These are phyloP conservation scores for Trimorus sp. DNA, from an alignment of 2,888 invertebrate species.

Conservation along the genomic window DNA sequence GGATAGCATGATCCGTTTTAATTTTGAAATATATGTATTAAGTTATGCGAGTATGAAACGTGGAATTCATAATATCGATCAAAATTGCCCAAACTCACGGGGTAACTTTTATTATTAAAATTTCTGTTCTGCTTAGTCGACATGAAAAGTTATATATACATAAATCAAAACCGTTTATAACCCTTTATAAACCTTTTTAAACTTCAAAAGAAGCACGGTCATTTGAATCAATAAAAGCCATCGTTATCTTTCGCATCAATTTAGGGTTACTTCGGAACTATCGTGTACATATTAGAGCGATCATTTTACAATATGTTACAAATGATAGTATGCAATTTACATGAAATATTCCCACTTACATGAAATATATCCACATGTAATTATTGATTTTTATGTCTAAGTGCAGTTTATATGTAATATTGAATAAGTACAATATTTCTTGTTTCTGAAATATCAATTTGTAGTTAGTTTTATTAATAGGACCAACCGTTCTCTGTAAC, in stretches of 20 bases:
- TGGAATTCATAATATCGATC: slow-evolving; percentile 54
- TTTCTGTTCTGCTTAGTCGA: slow-evolving; percentile 47
- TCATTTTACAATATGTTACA: slow-evolving; percentile 38
- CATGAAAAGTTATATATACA: slow-evolving; percentile 39
- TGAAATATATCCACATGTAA: slow-evolving; percentile 16
- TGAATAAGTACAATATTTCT: slow-evolving; percentile 19
- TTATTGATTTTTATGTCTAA: slow-evolving; percentile 9
- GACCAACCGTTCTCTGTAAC: not conserved
- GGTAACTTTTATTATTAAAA: slow-evolving; percentile 53
- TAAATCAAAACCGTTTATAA: slow-evolving; percentile 42
- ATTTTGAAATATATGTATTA: slow-evolving; percentile 53
- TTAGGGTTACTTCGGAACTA: not conserved
- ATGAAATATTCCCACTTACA: too few species aligned
- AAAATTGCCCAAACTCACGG: slow-evolving; percentile 43
- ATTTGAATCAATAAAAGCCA: slow-evolving; percentile 33
- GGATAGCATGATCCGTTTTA: slow-evolving; percentile 35
- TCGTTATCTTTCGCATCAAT: slow-evolving; percentile 17
- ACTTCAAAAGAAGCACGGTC: slow-evolving; percentile 21
- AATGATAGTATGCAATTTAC: slow-evolving; percentile 25
- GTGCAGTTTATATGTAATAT: slow-evolving; percentile 15
- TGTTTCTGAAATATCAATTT: slow-evolving; percentile 3
- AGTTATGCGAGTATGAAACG: slow-evolving; percentile 49
- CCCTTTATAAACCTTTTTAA: slow-evolving; percentile 28
- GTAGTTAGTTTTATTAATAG: not conserved
- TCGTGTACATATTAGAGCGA: not conserved